Base-by-base conservation (phyloP, 2,113 vertebrate genomes). In the Prinia subflava region DNA sequence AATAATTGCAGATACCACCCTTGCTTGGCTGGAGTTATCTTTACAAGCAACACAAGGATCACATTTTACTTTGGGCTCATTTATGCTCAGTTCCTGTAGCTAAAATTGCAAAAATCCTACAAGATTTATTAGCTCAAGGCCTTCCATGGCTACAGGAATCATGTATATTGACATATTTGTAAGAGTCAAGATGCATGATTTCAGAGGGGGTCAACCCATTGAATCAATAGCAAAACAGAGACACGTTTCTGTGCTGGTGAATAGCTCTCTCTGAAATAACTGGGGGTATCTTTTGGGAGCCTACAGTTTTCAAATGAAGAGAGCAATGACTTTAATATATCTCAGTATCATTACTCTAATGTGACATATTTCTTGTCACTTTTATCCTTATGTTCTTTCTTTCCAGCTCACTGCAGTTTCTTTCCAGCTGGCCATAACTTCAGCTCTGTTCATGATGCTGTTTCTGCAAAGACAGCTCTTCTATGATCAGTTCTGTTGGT, bases 401-500 rank as follows among this genome's bases (percentile, higher is more conserved):
- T 89, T 94, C 53, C 69, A 88, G 80, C 42, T 91, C 91, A 77
- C 81, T 95, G 76, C 64, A 87, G 20, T 35, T 70, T 55, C 37
- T 74, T 92, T 75, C 42, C 76, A 77, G 73, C 76, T 86, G 78
- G 71, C 59, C 9, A 9, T 84, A 35, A 13, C 37, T 94, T 89
- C 60, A 53, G 30, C 52, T 92, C 77, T 79, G 59, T 74, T 93
- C 19, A 11, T 37, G 18, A 60, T 53, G 55, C 50, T 73, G 18
- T 76, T 94, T 83, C 83, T 94, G 90, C 90, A 90, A 71, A 76
- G 42, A 55, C 50, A 88, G 83, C 47, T 47, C 15, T 93, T 93
- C 73, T 70, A 1, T 83, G 50, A 65, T 50, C 62, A 83, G 35
- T 90, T 83, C 52, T 75, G 35, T 79, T 81, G 27, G 6, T 89